Conservation (phyloP, 1,140 invertebrate genomes). For the Drosophila malerkotliana region DNA sequence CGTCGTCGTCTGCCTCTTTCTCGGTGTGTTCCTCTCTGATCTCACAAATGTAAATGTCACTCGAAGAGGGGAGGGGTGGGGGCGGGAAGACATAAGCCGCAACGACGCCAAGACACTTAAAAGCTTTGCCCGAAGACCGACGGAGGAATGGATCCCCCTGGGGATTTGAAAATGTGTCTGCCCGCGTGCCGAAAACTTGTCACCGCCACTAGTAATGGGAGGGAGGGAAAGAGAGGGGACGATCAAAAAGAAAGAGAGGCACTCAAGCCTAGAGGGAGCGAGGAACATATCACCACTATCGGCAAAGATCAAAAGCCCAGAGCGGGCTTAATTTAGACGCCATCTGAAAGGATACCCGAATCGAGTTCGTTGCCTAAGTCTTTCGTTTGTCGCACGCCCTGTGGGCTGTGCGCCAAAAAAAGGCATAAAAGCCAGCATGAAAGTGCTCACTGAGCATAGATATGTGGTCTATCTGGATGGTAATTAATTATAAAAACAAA, state of each 20-base stretch:
- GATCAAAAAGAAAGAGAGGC: constrained; percentile 3
- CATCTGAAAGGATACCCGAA: constrained; percentile 48
- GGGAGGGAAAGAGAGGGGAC: background rate
- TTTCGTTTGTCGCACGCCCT: constrained; percentile 54
- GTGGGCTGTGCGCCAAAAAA: background rate
- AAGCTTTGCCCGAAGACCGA: constrained; percentile 62
- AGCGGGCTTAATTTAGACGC: constrained; percentile 71
- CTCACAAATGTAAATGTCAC: constrained; percentile 77
- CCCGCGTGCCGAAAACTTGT: constrained; percentile 83
- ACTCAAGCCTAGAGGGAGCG: background rate
- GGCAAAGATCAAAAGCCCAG: constrained; percentile 66
- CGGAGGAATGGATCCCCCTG: constrained; percentile 54
- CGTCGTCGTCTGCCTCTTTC: constrained; percentile 14
- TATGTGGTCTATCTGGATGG: constrained; percentile 24
- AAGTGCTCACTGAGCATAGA: constrained; percentile 29
- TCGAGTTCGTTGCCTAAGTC: constrained; percentile 69
- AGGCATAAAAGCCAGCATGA: constrained; percentile 42
- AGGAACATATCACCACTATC: constrained; percentile 25
- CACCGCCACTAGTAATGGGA: constrained; percentile 38
- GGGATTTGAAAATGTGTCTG: constrained; percentile 63
- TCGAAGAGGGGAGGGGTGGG: constrained; percentile 10
- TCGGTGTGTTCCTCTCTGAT: constrained; percentile 30
- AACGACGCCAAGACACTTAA: constrained; percentile 80
- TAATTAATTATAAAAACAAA: constrained; percentile 60
- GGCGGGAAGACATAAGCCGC: constrained; percentile 66